Conservation (phyloP, 2,797 vertebrate species). For the Alfaro cultratus region DNA sequence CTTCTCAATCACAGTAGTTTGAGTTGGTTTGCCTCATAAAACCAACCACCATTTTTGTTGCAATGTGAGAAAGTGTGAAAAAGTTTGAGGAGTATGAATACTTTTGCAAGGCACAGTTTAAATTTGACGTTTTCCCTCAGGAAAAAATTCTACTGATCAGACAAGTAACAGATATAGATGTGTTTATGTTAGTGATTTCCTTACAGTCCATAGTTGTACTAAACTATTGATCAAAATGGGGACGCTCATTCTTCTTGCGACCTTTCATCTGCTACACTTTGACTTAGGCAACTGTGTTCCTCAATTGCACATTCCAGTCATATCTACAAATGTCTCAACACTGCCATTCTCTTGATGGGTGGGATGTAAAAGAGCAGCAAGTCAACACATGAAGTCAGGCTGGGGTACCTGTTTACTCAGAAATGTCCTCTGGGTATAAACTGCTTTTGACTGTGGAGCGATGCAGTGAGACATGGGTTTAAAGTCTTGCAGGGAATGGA, state of each 20-base stretch:
- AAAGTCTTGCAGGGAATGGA: neutral
- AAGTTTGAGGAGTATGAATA: neutral
- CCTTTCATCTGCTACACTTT: constrained; percentile 54
- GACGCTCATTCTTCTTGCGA: constrained; percentile 11
- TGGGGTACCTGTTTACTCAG: constrained; percentile 16
- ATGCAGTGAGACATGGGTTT: neutral
- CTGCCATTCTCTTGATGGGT: constrained; percentile 31
- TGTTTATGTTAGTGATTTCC: constrained; percentile 18
- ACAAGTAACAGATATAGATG: neutral
- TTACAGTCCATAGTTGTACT: neutral
- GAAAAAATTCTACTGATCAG: constrained; percentile 1
- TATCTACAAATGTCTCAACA: constrained; percentile 71
- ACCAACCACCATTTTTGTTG: neutral
- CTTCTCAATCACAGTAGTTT: neutral
- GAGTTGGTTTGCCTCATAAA: neutral
- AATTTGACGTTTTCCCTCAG: neutral
- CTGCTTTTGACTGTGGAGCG: neutral
- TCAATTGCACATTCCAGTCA: constrained; percentile 76
- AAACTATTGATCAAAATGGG: constrained; percentile 23
- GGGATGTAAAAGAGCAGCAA: constrained; percentile 57
- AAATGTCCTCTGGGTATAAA: neutral
- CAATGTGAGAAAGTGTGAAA: neutral
- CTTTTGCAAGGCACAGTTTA: neutral
- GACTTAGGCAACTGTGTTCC: constrained; percentile 56
- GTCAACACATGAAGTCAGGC: constrained; percentile 61